Evolutionary conservation across 2,888 invertebrate species (phyloP).

Genomic region (Acrobeloides nanus): DNA sequence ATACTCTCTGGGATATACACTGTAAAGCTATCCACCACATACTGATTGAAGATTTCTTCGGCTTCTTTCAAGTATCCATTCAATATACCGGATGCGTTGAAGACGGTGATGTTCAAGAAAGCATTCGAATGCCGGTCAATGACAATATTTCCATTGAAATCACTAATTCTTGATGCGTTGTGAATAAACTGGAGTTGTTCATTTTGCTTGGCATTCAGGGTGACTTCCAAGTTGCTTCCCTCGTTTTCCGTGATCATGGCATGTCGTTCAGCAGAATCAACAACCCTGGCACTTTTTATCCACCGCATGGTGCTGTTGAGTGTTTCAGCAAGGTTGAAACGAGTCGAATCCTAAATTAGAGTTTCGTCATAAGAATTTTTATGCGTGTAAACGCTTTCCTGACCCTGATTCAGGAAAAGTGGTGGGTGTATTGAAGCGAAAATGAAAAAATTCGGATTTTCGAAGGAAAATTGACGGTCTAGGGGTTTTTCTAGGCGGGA

Average conservation of each 20-base stretch:
- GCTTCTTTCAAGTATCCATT: slow-evolving; percentile 21
- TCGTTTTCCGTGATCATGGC: slow-evolving; percentile 45
- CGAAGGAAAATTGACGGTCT: too few relatives aligned
- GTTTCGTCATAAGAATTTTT: slow-evolving; percentile 6
- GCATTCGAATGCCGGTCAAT: slow-evolving; percentile 34
- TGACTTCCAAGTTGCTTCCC: slow-evolving; percentile 45
- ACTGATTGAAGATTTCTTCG: slow-evolving; percentile 33
- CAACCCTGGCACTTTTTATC: slow-evolving; percentile 45
- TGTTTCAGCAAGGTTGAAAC: slow-evolving; percentile 34
- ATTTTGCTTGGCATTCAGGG: slow-evolving; percentile 17
- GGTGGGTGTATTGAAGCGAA: too few relatives aligned
- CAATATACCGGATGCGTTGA: slow-evolving; percentile 25
- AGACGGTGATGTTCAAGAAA: slow-evolving; percentile 45
- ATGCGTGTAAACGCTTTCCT: too few relatives aligned
- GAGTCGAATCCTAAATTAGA: slow-evolving; percentile 18
- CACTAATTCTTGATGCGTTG: slow-evolving; percentile 41
- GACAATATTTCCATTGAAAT: slow-evolving; percentile 43
- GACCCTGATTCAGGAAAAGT: too few relatives aligned
- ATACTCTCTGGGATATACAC: slow-evolving; percentile 35
- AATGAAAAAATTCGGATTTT: too few relatives aligned
- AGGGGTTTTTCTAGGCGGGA: too few relatives aligned
- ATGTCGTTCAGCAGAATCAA: slow-evolving; percentile 37
- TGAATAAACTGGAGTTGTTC: slow-evolving; percentile 34
- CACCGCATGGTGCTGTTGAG: slow-evolving; percentile 36
- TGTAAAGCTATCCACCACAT: slow-evolving; percentile 44